Evolutionary conservation across 2,797 vertebrate species (phyloP).

Genomic region (Hydrocynus forskahlii): DNA sequence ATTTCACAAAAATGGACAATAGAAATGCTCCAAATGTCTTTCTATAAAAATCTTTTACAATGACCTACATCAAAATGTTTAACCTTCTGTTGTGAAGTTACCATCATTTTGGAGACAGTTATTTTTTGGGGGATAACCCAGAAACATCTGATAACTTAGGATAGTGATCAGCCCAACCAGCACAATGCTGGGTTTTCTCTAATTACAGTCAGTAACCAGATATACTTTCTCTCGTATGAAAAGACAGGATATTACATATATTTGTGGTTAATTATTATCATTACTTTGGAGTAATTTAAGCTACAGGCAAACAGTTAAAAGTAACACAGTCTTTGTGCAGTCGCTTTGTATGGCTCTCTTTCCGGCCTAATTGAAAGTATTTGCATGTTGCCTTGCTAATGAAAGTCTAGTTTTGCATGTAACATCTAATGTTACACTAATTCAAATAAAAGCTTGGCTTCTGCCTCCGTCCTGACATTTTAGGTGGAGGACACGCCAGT

Average conservation of each 20-base stretch:
- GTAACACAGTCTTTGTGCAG: conserved; percentile 25
- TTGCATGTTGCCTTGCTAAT: conserved; percentile 58
- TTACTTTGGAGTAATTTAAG: conserved; percentile 25
- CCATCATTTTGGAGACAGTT: no score
- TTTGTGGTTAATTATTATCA: conserved; percentile 36
- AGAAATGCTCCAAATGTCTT: no score
- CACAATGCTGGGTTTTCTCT: neutral
- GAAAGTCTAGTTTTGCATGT: conserved; percentile 58
- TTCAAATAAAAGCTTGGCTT: conserved; percentile 74
- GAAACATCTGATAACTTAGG: conserved; percentile 2
- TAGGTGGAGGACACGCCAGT: conserved; percentile 74
- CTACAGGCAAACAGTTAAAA: conserved; percentile 28
- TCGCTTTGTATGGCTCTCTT: conserved; percentile 37
- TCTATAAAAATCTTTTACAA: no score
- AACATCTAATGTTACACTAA: conserved; percentile 64
- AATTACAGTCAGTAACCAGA: neutral
- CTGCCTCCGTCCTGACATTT: conserved; percentile 76
- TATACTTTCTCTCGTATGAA: neutral
- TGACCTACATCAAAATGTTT: no score
- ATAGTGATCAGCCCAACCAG: neutral
- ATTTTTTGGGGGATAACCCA: no score
- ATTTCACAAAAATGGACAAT: no score
- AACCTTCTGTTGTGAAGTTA: no score
- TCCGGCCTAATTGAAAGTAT: conserved; percentile 61
- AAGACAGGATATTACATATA: conserved; percentile 23